A percentile compares a stretch with the other conserved stretches of the same genome.
These are phyloP conservation scores for Apostichopus leukothele DNA, from an alignment of 53 echinoderm and acorn worm species.

Conservation along the genomic window DNA sequence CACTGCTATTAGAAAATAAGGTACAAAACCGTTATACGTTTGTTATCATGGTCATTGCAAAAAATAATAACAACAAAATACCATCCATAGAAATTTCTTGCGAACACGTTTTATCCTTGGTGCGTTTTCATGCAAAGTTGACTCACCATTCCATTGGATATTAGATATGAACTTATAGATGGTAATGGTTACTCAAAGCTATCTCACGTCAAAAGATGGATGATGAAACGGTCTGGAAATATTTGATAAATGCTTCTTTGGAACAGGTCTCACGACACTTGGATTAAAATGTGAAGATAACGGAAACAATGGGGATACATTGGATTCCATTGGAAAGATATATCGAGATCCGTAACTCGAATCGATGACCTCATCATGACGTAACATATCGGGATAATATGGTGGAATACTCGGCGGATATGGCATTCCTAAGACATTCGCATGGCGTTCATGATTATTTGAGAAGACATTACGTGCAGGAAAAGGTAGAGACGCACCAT, in stretches of 20 bases:
- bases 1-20: too few relatives aligned
- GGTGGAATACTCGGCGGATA: neutral
- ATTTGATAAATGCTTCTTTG: constrained; percentile 35
- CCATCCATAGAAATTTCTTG: too few relatives aligned
- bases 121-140: too few relatives aligned
- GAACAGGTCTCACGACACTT: constrained; percentile 38
- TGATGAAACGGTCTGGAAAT: neutral
- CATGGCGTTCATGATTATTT: constrained; percentile 1
- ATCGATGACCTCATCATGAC: constrained; percentile 13
- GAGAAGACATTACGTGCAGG: neutral
- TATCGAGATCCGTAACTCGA: constrained; percentile 5
- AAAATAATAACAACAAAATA: too few relatives aligned
- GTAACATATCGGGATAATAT: neutral
- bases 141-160: too few relatives aligned
- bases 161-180: neutral
- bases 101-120: too few relatives aligned
- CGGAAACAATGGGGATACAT: constrained; percentile 4
- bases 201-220: constrained; percentile 41
- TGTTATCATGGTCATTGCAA: too few relatives aligned
- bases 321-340: constrained; percentile 1
- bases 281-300: constrained; percentile 12
- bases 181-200: neutral
- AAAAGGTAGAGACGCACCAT: neutral
- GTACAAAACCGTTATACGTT: too few relatives aligned
- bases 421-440: constrained; percentile 15